Conservation (phyloP, 2,797 vertebrate species). For the Cetoscarus ocellatus region DNA sequence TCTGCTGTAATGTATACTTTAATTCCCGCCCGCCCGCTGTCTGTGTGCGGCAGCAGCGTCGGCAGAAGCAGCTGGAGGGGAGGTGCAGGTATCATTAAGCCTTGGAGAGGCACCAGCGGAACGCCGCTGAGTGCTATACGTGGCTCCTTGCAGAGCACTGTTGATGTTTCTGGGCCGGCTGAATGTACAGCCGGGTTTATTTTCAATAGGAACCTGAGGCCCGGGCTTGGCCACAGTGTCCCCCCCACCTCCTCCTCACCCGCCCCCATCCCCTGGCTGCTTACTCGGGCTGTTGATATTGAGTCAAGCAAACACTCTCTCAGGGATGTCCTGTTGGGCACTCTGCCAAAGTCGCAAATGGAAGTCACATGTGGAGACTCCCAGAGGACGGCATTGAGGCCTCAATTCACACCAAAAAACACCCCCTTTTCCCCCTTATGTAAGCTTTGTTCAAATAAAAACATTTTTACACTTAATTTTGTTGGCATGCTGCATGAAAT, state of each 20-base stretch:
- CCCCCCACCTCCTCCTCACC: not conserved
- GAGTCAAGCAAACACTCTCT: conserved; percentile 85
- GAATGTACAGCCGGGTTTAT: conserved; percentile 77
- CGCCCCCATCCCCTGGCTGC: conserved; percentile 54
- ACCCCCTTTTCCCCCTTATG: conserved; percentile 26
- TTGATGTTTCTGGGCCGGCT: conserved; percentile 77
- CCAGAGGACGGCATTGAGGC: conserved; percentile 63
- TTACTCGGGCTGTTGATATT: conserved; percentile 82
- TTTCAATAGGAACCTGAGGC: conserved; percentile 80
- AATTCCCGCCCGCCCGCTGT: conserved; percentile 84
- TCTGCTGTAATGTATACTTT: conserved; percentile 97
- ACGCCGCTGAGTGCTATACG: conserved; percentile 67
- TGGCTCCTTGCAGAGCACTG: conserved; percentile 66
- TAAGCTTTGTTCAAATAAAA: conserved; percentile 21
- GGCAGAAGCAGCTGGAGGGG: conserved; percentile 87
- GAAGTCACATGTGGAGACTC: conserved; percentile 82
- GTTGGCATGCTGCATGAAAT: not conserved
- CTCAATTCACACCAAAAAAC: conserved; percentile 60
- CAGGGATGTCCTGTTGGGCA: conserved; percentile 86
- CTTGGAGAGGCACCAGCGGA: conserved; percentile 76
- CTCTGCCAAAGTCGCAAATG: conserved; percentile 81
- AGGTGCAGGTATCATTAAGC: conserved; percentile 97
- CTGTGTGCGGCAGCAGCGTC: conserved; percentile 54
- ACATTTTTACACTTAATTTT: not conserved
- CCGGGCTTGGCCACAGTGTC: conserved; percentile 33